phyloP scores from a whole-genome alignment of 2,888 invertebrate genomes.

The Megamerina dolium region DNA sequence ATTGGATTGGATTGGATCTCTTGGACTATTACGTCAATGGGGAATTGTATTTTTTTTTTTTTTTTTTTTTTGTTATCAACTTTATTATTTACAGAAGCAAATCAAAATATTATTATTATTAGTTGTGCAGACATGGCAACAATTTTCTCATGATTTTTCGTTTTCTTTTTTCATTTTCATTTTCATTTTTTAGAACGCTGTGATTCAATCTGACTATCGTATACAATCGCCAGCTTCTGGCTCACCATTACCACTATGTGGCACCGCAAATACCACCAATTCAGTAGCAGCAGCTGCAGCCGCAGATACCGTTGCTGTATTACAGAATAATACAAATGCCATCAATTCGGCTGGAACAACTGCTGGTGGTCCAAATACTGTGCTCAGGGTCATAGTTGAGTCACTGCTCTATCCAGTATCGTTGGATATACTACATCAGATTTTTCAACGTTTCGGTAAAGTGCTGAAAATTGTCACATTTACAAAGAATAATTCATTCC shows the following conservation, averaged over 20 bases:
- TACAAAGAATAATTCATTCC: constrained; percentile 91
- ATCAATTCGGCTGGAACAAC: constrained; percentile 35
- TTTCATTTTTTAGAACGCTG: constrained; percentile 65
- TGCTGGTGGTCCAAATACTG: constrained; percentile 84
- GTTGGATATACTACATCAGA: constrained; percentile 93
- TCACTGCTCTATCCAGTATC: constrained; percentile 98
- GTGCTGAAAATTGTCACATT: constrained; percentile 99
- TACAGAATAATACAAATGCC: constrained; percentile 47
- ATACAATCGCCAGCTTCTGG: constrained; percentile 55
- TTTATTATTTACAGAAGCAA: neutral
- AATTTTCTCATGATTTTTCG: no score
- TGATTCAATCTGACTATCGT: constrained; percentile 77
- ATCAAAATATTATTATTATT: no score
- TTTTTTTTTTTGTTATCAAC: neutral
- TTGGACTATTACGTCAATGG: neutral
- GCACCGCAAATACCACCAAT: constrained; percentile 47
- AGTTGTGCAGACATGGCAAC: neutral
- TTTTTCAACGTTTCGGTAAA: constrained; percentile 97
- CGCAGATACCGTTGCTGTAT: constrained; percentile 49
- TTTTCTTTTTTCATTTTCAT: constrained; percentile 17
- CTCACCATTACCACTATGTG: constrained; percentile 60
- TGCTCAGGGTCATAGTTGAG: constrained; percentile 96
- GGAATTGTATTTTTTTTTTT: neutral
- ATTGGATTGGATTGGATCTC: neutral
- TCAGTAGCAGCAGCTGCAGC: no score